A percentile compares a stretch with the other conserved stretches of the same genome.
phyloP scores from a whole-genome alignment of 92 coral and sea anemone genomes.

The Isaurus tuberculatus region DNA sequence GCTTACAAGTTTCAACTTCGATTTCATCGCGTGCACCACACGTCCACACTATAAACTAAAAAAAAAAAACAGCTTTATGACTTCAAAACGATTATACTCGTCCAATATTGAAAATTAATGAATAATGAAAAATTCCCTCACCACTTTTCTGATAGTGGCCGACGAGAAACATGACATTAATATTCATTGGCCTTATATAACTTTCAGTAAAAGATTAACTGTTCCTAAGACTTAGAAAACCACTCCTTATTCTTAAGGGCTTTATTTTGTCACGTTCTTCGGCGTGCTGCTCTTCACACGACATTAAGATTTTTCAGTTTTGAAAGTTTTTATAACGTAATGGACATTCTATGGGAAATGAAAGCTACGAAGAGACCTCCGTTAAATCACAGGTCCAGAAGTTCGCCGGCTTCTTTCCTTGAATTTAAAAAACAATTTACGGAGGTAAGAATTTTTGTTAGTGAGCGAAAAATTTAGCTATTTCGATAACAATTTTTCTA shows the following conservation, averaged over 20 bases:
- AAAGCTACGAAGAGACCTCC: slow-evolving; percentile 6
- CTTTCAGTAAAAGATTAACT: background rate
- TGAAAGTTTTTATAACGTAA: background rate
- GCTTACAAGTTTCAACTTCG: too few relatives aligned
- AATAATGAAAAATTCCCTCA: too few relatives aligned
- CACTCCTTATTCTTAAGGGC: background rate
- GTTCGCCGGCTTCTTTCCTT: slow-evolving; percentile 25
- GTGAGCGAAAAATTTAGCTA: background rate
- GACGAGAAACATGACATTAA: too few relatives aligned
- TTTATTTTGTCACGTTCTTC: background rate
- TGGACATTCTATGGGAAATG: slow-evolving; percentile 38
- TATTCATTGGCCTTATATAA: background rate
- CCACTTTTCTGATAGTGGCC: too few relatives aligned
- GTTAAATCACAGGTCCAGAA: slow-evolving; percentile 16
- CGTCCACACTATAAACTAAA: too few relatives aligned
- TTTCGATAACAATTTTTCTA: background rate
- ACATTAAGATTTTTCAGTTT: background rate
- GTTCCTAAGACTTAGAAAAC: background rate
- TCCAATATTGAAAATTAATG: too few relatives aligned
- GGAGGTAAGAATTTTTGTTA: slow-evolving; percentile 4
- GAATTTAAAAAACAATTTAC: background rate
- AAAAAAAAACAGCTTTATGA: too few relatives aligned
- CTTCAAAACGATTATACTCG: too few relatives aligned
- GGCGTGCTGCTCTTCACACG: background rate
- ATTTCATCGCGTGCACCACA: too few relatives aligned